These are phyloP conservation scores for Tubulanus polymorphus DNA, from an alignment of 2,888 invertebrate genomes.

Conservation along the genomic window DNA sequence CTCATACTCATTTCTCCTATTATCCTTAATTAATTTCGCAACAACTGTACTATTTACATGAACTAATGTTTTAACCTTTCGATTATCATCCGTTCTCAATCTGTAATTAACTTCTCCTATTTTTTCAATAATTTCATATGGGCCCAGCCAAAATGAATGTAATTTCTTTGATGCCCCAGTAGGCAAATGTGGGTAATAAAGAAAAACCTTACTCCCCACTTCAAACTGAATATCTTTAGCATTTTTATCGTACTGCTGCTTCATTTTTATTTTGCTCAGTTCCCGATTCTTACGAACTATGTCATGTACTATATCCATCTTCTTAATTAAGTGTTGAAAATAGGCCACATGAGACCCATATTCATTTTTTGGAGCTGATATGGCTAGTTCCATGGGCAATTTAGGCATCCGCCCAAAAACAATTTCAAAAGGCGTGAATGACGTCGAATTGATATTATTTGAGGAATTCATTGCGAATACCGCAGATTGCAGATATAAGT, in stretches of 20 bases:
- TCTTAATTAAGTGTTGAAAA: too few relatives aligned
- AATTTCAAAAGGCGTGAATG: not conserved
- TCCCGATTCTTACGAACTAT: not conserved
- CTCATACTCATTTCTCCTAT: too few relatives aligned
- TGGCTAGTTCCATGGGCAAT: not conserved
- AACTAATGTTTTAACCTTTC: not conserved
- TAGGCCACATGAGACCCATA: not conserved
- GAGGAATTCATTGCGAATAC: not conserved
- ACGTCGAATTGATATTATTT: not conserved
- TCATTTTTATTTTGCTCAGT: not conserved
- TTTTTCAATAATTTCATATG: not conserved
- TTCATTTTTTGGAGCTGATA: not conserved
- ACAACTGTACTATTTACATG: not conserved
- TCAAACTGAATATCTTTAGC: not conserved
- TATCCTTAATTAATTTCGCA: too few relatives aligned
- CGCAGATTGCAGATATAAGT: not conserved
- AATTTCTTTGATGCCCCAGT: not conserved
- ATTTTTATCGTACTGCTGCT: not conserved
- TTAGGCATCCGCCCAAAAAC: not conserved
- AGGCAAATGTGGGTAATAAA: not conserved
- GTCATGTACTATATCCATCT: not conserved
- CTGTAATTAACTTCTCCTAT: not conserved
- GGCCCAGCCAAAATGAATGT: not conserved
- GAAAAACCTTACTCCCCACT: not conserved
- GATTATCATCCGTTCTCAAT: not conserved